Evolutionary conservation across 2,888 invertebrate genomes (phyloP).

Genomic region (Lasioglossum lativentre): DNA sequence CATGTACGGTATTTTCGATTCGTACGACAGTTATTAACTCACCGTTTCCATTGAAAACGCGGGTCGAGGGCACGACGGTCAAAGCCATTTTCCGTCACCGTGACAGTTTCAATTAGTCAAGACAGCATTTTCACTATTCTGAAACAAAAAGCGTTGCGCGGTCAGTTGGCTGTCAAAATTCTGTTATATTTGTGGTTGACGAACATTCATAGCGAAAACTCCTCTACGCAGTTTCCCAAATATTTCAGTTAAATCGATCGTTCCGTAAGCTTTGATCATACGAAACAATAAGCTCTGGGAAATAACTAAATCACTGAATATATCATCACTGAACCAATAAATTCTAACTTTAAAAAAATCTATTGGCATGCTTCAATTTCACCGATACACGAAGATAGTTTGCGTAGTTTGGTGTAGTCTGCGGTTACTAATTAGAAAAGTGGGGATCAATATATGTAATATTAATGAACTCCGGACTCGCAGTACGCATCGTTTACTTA

Average conservation of each 20-base stretch:
- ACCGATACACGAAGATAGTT: neutral
- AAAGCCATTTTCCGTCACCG: slow-evolving; percentile 76
- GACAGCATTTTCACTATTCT: slow-evolving; percentile 68
- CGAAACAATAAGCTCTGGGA: neutral
- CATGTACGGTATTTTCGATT: neutral
- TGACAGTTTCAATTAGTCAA: slow-evolving; percentile 42
- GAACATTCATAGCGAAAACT: neutral
- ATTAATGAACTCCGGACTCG: neutral
- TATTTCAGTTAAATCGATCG: neutral
- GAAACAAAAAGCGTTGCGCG: slow-evolving; percentile 48
- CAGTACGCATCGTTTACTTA: neutral
- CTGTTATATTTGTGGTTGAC: neutral
- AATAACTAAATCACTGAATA: neutral
- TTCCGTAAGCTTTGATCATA: neutral
- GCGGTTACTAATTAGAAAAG: neutral
- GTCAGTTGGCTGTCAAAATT: neutral
- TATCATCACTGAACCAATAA: neutral
- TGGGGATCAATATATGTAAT: neutral
- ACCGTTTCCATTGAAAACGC: slow-evolving; percentile 82
- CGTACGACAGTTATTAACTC: slow-evolving; percentile 47
- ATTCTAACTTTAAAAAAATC: neutral
- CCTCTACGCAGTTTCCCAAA: neutral
- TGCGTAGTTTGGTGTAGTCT: neutral
- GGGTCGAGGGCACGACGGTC: slow-evolving; percentile 79
- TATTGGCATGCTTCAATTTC: neutral